Base-by-base conservation (phyloP, 1,140 invertebrate species). In the Heliconius congener region DNA sequence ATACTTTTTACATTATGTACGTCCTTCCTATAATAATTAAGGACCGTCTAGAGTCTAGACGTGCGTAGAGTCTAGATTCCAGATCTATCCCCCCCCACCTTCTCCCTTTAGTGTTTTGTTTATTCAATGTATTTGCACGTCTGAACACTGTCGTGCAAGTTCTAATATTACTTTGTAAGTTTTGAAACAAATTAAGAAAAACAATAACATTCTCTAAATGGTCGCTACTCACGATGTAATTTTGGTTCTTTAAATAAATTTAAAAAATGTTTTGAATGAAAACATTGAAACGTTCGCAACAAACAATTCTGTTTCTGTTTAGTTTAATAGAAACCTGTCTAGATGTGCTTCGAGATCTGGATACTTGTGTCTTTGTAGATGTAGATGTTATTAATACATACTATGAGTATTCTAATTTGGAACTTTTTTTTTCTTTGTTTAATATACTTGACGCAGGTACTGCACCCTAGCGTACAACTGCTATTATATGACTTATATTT, bases 31-130 rank as follows among this genome's bases (percentile, higher is more conserved):
- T 8, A 66, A 13, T 66, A 66, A 27, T 66, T 66, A 23, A 66
- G 23, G n/a, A 66, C 19, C 57, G 57, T 66, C 60, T 66, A 23
- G 6, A 66, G 74, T 76, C 74, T 76, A 76, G 74, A 76, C 74
- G 60, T 76, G 74, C 74, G 74, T 76, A 42, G 2, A 42, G 30
- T 66, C 27, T 46, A 42, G 5, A 66, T 8, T 66, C 27, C 42
- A 70, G 74, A 70, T 70, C 74, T 76, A 76, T 30, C 39, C 39
- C 74, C 39, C 74, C 74, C 60, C 66, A 75, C 74, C 74, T 50
- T 76, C 74, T 50, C 74, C 74, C 74, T 6, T 76, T 57, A 50
- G 39, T 75, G 16, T 70, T 34, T n/a, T 42, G 8, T 76, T 13
- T 50, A 39, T 66, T 50, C 71, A 76, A 76, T 70, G 23, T 57